A percentile compares a stretch with the other conserved stretches of the same genome.
Conservation (phyloP, 1,140 invertebrate species). For the Magallana ariakensis region DNA sequence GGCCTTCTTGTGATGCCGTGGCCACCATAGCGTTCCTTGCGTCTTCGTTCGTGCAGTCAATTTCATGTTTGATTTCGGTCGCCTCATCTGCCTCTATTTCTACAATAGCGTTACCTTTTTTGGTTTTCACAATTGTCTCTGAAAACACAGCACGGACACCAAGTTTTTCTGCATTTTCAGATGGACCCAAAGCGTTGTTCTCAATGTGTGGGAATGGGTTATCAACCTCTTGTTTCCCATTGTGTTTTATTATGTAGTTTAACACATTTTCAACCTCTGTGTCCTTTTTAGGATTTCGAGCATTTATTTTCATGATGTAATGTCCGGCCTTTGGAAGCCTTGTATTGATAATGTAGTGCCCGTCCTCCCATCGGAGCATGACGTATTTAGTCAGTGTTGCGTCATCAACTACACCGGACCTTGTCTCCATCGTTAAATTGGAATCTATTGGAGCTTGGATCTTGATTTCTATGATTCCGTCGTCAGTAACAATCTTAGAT, state of each 20-base stretch:
- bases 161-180: slow-evolving; percentile 38
- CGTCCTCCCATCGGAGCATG: slow-evolving; percentile 45
- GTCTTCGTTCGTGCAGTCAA: slow-evolving; percentile 40
- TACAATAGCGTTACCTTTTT: slow-evolving; percentile 45
- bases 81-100: slow-evolving; percentile 36
- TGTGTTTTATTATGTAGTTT: slow-evolving; percentile 52
- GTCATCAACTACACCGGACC: slow-evolving; percentile 48
- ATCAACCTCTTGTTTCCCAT: slow-evolving; percentile 34
- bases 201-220: slow-evolving; percentile 51
- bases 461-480: slow-evolving; percentile 45
- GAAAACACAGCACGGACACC: slow-evolving; percentile 42
- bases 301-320: slow-evolving; percentile 56
- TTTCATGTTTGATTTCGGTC: slow-evolving; percentile 41
- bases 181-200: slow-evolving; percentile 39
- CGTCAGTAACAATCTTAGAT: slow-evolving; percentile 47
- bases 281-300: slow-evolving; percentile 25
- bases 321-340: slow-evolving; percentile 52
- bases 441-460: slow-evolving; percentile 42
- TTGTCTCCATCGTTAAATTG: slow-evolving; percentile 46
- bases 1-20: slow-evolving; percentile 17
- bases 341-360: slow-evolving; percentile 50
- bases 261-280: slow-evolving; percentile 45
- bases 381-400: slow-evolving; percentile 49
- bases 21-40: slow-evolving; percentile 35
- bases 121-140: slow-evolving; percentile 42